phyloP scores from a whole-genome alignment of 2,888 invertebrate genomes.

The Junonia oenone region DNA sequence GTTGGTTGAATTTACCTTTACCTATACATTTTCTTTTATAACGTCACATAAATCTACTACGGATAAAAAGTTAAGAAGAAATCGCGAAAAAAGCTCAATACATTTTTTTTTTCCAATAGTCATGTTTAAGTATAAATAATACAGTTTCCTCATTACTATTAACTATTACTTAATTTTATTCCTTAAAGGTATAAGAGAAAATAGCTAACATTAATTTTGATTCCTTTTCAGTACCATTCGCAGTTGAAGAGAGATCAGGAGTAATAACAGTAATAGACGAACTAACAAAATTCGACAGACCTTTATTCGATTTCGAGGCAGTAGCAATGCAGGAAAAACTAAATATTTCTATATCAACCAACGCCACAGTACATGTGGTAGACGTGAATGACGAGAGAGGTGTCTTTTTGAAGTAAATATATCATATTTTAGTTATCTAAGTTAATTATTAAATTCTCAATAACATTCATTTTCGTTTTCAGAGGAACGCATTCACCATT shows the following conservation, averaged over 20 bases:
- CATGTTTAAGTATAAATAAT: too few relatives aligned
- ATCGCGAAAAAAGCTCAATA: too few relatives aligned
- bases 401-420: constrained; percentile 79
- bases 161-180: too few relatives aligned
- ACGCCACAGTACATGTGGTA: constrained; percentile 91
- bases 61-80: too few relatives aligned
- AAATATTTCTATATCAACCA: constrained; percentile 86
- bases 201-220: too few relatives aligned
- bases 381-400: constrained; percentile 86
- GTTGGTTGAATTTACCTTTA: too few relatives aligned
- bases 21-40: too few relatives aligned
- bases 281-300: constrained; percentile 83
- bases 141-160: too few relatives aligned
- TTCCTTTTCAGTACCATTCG: constrained; percentile 93
- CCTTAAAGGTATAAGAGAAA: too few relatives aligned
- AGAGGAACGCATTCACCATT: constrained; percentile 86
- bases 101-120: too few relatives aligned
- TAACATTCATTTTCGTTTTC: constrained; percentile 39
- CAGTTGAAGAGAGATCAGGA: constrained; percentile 92
- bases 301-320: constrained; percentile 89
- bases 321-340: constrained; percentile 83
- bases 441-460: constrained; percentile 26
- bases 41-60: too few relatives aligned
- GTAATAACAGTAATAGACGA: constrained; percentile 91
- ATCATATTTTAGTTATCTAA: constrained; percentile 18